A percentile compares a stretch with the other conserved stretches of the same genome.
phyloP scores from a whole-genome alignment of 30 jellyfish, hydroid and myxozoan species.

The Chrysaora quinquecirrha region DNA sequence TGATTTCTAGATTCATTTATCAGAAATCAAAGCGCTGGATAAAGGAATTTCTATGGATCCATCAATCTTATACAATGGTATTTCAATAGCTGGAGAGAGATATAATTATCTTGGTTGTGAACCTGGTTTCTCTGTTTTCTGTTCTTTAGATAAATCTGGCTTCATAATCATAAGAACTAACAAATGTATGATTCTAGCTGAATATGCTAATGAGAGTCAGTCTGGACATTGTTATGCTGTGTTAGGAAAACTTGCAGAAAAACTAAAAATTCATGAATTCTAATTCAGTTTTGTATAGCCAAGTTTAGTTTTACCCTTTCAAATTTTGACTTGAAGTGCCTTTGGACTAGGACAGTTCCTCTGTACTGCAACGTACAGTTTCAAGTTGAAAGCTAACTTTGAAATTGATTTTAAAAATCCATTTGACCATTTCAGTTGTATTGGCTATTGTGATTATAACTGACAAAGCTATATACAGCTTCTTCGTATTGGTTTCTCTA shows the following conservation, averaged over 20 bases:
- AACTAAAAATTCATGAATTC: conserved; percentile 46
- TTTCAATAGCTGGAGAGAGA: conserved; percentile 43
- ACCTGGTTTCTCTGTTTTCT: conserved; percentile 65
- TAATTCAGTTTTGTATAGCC: not conserved
- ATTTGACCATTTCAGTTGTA: too few species aligned
- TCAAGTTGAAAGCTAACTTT: too few species aligned
- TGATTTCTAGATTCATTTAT: conserved; percentile 26
- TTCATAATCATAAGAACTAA: conserved; percentile 48
- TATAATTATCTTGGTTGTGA: conserved; percentile 61
- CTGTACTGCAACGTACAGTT: too few species aligned
- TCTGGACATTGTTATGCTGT: conserved; percentile 63
- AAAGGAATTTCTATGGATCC: conserved; percentile 63
- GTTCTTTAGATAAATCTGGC: conserved; percentile 56
- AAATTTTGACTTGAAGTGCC: not conserved
- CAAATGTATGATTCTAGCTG: conserved; percentile 56
- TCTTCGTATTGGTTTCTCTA: too few species aligned
- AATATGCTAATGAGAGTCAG: conserved; percentile 40
- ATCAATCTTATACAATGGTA: conserved; percentile 60
- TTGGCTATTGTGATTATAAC: too few species aligned
- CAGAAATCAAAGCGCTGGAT: conserved; percentile 48
- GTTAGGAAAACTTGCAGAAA: conserved; percentile 59
- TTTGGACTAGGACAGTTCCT: too few species aligned
- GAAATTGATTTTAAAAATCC: too few species aligned
- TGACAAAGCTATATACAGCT: too few species aligned
- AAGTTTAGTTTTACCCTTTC: not conserved